phyloP scores from a whole-genome alignment of 2,113 vertebrate genomes.

The Pogonocichla stellata region DNA sequence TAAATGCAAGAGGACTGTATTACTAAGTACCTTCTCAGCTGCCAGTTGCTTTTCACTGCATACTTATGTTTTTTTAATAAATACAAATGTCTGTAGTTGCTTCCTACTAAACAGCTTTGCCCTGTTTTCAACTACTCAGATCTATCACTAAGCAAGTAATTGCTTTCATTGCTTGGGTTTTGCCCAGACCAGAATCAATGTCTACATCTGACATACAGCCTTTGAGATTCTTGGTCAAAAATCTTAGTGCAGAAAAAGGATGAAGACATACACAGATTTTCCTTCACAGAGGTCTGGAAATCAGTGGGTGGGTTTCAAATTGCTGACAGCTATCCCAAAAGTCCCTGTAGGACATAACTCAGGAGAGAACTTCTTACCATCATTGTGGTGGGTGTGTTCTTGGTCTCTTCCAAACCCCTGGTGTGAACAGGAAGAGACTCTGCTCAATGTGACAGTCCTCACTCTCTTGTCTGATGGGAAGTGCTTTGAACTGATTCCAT shows the following conservation, averaged over 20 bases:
- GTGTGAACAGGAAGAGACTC: neutral
- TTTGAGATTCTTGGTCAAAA: neutral
- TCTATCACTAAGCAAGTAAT: neutral
- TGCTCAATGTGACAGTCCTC: neutral
- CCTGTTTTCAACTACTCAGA: neutral
- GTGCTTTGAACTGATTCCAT: neutral
- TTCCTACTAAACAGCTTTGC: neutral
- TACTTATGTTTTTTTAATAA: neutral
- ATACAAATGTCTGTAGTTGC: neutral
- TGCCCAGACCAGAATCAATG: neutral
- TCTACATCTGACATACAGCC: neutral
- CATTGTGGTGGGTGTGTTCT: rapidly evolving
- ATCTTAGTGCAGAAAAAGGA: neutral
- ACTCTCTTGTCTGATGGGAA: neutral
- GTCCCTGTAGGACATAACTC: neutral
- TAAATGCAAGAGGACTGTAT: neutral
- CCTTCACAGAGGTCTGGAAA: neutral
- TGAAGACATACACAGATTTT: neutral
- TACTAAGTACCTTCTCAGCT: conserved; percentile 41
- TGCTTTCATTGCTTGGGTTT: neutral
- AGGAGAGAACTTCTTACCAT: neutral
- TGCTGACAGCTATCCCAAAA: neutral
- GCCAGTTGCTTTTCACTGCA: neutral
- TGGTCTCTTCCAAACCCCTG: neutral
- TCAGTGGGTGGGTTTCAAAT: neutral